Conservation (phyloP, 1,140 invertebrate genomes). For the Hesperophylax magnus region DNA sequence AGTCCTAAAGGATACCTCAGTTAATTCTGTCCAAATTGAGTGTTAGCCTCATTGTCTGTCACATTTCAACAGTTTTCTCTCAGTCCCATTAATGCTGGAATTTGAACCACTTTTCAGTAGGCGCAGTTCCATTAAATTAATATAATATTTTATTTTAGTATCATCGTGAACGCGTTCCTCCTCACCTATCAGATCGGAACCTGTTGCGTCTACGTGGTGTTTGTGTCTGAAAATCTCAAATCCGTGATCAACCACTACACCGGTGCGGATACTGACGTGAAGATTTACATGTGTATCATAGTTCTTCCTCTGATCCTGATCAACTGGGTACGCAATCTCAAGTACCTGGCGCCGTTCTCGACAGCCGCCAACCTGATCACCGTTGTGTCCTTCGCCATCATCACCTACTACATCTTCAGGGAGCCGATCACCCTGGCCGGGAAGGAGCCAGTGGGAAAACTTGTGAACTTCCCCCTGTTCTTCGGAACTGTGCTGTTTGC, state of each 20-base stretch:
- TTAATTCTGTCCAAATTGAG: too few species aligned
- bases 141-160: slow-evolving; percentile 62
- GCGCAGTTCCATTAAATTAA: too few species aligned
- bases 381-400: slow-evolving; percentile 76
- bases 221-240: slow-evolving; percentile 83
- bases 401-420: slow-evolving; percentile 79
- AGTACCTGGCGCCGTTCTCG: slow-evolving; percentile 82
- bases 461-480: slow-evolving; percentile 73
- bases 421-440: slow-evolving; percentile 70
- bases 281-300: slow-evolving; percentile 73
- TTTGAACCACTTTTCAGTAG: too few species aligned
- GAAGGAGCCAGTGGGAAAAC: slow-evolving; percentile 64
- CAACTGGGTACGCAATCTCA: slow-evolving; percentile 80
- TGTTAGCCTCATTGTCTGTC: too few species aligned
- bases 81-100: too few species aligned
- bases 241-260: slow-evolving; percentile 71
- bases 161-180: slow-evolving; percentile 78
- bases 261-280: slow-evolving; percentile 61
- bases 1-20: too few species aligned
- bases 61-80: too few species aligned
- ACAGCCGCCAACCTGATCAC: slow-evolving; percentile 80
- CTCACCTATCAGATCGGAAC: slow-evolving; percentile 89
- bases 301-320: slow-evolving; percentile 79
- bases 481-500: slow-evolving; percentile 78
- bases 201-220: slow-evolving; percentile 91